Evolutionary conservation across 2,888 invertebrate genomes (phyloP), one percentile per base, ranked within the genome.

Genomic region (Andrena minutula): DNA sequence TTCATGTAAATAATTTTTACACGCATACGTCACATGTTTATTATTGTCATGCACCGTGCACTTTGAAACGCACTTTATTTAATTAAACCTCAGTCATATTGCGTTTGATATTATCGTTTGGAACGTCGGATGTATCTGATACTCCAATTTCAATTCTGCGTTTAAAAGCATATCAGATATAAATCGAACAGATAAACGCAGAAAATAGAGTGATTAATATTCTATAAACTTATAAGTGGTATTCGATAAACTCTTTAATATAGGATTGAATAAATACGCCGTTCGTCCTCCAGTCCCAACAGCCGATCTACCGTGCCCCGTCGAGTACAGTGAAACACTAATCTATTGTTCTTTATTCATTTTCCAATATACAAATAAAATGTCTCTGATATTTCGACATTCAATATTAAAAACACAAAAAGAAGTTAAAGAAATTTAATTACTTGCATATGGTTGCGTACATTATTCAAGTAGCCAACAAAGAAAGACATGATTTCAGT

Each of bases 1-100:
- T 78, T 88, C 1, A 23, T 56, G 90, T 88, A 88, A 79, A 86
- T 89, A 86, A 69, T 85, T 30, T 58, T 82, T 56, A 78, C 77
- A 80, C 73, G 68, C 80, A 53, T 84, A 56, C 82, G 41, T 56
- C 77, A 85, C 86, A 86, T 68, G 82, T 84, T 81, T 77, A 61
- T 84, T 72, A 79, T 86, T 79, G 86, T 35, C 26, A 79, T 66
- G 81, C 87, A 88, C 82, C 30, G 65, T 65, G 85, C 85, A 85
- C 84, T 16, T 85, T 85, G 74, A 78, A 82, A 41, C 32, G 83
- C 82, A 83, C 76, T 60, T 49, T 69, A 2, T 74, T 76, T 23
- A n/a, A 26, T 23, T 12, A 41, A 41, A 41, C 6, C 56, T 20
- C 23, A 30, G 4, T 10, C 1, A 35, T 28, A 3, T 12, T 61